Base-by-base conservation (phyloP, 2,797 vertebrate genomes). In the Echiichthys vipera region DNA sequence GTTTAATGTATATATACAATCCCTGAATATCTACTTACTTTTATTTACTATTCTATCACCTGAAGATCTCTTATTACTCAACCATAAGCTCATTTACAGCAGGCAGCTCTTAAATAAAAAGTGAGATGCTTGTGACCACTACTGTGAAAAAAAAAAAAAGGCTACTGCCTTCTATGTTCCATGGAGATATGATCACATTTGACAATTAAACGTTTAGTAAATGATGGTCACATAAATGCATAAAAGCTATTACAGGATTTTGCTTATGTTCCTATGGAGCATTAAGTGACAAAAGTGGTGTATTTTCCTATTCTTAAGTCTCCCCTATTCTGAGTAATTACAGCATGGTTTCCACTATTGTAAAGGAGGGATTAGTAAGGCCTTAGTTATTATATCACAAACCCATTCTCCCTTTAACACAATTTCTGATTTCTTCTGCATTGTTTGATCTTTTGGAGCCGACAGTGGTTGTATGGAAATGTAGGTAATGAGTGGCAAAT, bases 321-420 rank as follows among this genome's bases (percentile, higher is more conserved):
- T 80, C 69, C 68, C 75, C 67, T 75, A 74, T 78, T 80, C 76
- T 83, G 83, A 80, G 71, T 87, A 85, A 89, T 74, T 83, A 63
- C 72, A 32, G 77, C 71, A 54, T 77, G 67, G 71, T 88, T 89
- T 89, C 80, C 78, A 89, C 73, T 42, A 71, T 80, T 78, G 73
- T 78, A 55, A 78, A 77, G 39, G 64, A 63, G 74, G 58, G 50
- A 64, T 36, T 50, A n/a, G 53, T 50, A 50, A 84, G 70, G 64
- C 57, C 64, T 64, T 40, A 84, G 69, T 85, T 74, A 81, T 83
- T 80, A 74, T 54, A 74, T 67, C 20, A 47, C 54, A 68, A 50
- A 51, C 54, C 61, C 77, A 50, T 78, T 83, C 84, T 7, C 57
- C 24, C 57, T 53, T 42, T 64, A 71, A 83, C 57, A 75, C 58